phyloP scores from a whole-genome alignment of 2,797 vertebrate species.

The Hypotaenidia okinawae region DNA sequence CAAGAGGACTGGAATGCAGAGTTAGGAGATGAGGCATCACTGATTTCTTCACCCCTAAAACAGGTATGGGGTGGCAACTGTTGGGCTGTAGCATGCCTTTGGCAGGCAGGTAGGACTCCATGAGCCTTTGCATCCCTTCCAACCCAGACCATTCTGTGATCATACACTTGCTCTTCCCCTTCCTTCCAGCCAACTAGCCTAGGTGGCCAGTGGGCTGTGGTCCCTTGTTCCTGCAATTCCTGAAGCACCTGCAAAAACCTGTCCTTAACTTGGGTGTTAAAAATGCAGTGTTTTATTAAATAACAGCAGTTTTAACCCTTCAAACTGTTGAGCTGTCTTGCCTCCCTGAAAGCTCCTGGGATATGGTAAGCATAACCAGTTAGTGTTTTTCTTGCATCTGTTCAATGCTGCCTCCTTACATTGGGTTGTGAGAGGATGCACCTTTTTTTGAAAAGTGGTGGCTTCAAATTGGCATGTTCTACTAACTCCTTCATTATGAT shows the following conservation, averaged over 20 bases:
- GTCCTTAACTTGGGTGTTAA: fast-evolving
- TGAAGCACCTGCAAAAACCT: neutral
- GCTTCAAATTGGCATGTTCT: fast-evolving
- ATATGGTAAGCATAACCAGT: fast-evolving
- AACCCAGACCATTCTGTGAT: no score
- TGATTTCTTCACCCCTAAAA: neutral
- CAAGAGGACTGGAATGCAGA: constrained; percentile 72
- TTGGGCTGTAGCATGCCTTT: fast-evolving
- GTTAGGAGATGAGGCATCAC: neutral
- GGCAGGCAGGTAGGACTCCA: no score
- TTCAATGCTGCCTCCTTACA: neutral
- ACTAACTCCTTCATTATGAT: neutral
- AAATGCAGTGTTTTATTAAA: neutral
- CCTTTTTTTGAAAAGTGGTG: no score
- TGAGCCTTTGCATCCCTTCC: no score
- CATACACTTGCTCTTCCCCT: fast-evolving
- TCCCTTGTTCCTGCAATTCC: fast-evolving
- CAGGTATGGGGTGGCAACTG: neutral
- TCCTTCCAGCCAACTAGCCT: fast-evolving
- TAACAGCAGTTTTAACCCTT: neutral
- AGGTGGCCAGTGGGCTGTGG: no score
- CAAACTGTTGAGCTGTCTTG: neutral
- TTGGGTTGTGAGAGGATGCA: neutral
- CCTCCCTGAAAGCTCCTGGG: neutral
- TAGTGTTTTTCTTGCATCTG: fast-evolving